These are phyloP conservation scores for Lepus americanus DNA, from an alignment of 2,113 vertebrate species.

Conservation along the genomic window DNA sequence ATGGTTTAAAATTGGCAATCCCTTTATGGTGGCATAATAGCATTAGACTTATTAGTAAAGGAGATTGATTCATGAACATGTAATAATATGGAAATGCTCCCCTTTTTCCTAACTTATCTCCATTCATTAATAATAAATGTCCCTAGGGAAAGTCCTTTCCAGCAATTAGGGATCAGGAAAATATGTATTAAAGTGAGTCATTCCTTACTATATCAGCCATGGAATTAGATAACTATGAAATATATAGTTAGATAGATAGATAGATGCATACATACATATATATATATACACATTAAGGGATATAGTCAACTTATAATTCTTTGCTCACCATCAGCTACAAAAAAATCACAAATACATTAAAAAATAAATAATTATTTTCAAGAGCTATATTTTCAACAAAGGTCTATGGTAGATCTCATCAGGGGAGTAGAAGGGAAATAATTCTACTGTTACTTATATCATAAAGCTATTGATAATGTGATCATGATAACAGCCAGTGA, in stretches of 20 bases:
- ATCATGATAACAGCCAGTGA: not conserved
- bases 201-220: not conserved
- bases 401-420: not conserved
- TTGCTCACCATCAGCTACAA: not conserved
- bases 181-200: not conserved
- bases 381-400: constrained; percentile 29
- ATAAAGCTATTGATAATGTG: not conserved
- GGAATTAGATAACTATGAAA: not conserved
- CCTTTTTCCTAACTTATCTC: not conserved
- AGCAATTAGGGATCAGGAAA: not conserved
- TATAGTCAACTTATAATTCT: not conserved
- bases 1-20: not conserved
- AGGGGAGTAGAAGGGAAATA: not conserved
- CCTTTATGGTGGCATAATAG: not conserved
- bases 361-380: constrained; percentile 15
- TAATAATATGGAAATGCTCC: not conserved
- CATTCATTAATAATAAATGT: not conserved
- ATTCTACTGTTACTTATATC: not conserved
- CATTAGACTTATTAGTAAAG: not conserved
- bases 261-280: not conserved
- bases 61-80: not conserved
- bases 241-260: not conserved
- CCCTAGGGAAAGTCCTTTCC: not conserved
- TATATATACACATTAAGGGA: not conserved
- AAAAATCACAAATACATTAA: constrained; percentile 17